Evolutionary conservation across 2,113 vertebrate species (phyloP).

Genomic region (Gadus chalcogrammus): DNA sequence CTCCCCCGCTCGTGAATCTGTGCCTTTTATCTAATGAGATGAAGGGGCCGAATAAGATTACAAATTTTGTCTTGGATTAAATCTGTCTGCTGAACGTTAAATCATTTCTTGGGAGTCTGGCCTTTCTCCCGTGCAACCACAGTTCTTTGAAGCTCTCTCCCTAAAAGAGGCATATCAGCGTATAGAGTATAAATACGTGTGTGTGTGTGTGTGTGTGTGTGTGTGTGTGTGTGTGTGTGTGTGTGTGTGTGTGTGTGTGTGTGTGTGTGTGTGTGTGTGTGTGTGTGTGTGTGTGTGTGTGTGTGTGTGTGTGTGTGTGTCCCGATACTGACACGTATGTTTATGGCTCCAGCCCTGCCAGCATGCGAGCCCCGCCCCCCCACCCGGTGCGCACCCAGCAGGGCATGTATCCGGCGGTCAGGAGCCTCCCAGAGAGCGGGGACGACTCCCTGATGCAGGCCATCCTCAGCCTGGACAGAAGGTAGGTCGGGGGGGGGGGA

Average conservation of each 20-base stretch:
- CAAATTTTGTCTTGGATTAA: no score
- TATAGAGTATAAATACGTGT: background rate
- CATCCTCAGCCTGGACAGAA: conserved; percentile 71
- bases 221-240: background rate
- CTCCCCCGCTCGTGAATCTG: no score
- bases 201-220: background rate
- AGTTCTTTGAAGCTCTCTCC: no score
- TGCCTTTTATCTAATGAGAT: no score
- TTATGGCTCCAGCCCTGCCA: conserved; percentile 18
- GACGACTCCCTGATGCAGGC: conserved; percentile 71
- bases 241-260: background rate
- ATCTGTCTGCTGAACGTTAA: no score
- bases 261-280: background rate
- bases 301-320: background rate
- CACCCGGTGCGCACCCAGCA: conserved; percentile 64
- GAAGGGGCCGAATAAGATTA: no score
- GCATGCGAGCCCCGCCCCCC: conserved; percentile 55
- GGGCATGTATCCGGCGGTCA: conserved; percentile 61
- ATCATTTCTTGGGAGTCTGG: no score
- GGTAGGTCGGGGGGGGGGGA: conserved; percentile 42
- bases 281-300: background rate
- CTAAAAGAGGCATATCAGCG: no score
- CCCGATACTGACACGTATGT: background rate
- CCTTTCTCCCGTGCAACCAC: no score
- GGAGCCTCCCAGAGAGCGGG: conserved; percentile 64